Evolutionary conservation across 1,140 invertebrate species (phyloP), one percentile per base, ranked within the genome.

Genomic region (Metaphire vulgaris): DNA sequence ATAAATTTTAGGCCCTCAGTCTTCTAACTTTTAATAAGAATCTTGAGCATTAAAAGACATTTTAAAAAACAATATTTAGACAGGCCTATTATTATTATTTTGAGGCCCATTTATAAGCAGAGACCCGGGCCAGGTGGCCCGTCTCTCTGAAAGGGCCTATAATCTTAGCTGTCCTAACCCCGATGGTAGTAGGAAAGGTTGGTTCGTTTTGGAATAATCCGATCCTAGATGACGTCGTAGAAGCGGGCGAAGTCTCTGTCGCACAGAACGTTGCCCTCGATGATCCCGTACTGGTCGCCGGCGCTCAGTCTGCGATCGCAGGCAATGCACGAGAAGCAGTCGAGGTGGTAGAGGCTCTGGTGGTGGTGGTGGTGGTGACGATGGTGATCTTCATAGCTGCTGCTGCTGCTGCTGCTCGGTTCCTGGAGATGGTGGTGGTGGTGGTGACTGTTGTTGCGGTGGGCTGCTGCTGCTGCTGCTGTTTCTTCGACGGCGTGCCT

Each of bases 281-380:
- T 85, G 86, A 95, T 89, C 83, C 93, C 92, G 87, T 93, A 95
- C 89, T 92, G 91, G 89, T 96, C 94, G 80, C 94, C 94, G 78
- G 92, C 90, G 82, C 92, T 90, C 79, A 96, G 90, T 86, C 91
- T 91, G 79, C 90, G 89, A 79, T 92, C 90, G 85, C 94, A 96
- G 85, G 95, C 95, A 85, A 92, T 93, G 89, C 94, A 96, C 79
- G 91, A 90, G 89, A 96, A 96, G 88, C 94, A 96, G 88, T 94
- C 94, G 86, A 94, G 89, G 89, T 96, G 94, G 90, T 95, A 96
- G 81, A 95, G 93, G 86, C 89, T 88, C 79, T 86, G 86, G 81
- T 83, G 83, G 31, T 56, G 41, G 6, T 56, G 41, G 6, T 56
- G 41, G 21, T 56, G 41, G 41, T 56, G 41, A 56, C 21, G 41